phyloP scores from a whole-genome alignment of 2,113 vertebrate genomes.

The Perca schrenkii region DNA sequence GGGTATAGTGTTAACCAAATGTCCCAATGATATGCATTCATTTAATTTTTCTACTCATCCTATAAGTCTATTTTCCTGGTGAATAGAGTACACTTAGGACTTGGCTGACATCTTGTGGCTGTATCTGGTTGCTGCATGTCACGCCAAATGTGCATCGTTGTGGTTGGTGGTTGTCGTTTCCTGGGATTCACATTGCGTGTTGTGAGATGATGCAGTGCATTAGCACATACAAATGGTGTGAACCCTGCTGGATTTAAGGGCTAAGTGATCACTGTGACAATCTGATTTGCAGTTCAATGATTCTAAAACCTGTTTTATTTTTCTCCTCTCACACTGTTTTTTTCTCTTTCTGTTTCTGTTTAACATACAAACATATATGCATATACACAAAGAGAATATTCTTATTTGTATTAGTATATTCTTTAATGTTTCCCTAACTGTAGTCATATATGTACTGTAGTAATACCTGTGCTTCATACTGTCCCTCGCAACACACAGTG shows the following conservation, averaged over 20 bases:
- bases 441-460: background rate
- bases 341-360: background rate
- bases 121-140: slow-evolving; percentile 20
- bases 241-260: slow-evolving; percentile 55
- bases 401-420: background rate
- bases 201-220: slow-evolving; percentile 42
- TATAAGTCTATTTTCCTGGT: background rate
- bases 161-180: slow-evolving; percentile 38
- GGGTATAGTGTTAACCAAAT: background rate
- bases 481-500: background rate
- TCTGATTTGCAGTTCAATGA: slow-evolving; percentile 31
- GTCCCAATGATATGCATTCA: slow-evolving; percentile 10
- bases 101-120: slow-evolving; percentile 81
- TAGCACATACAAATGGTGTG: slow-evolving; percentile 41
- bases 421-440: background rate
- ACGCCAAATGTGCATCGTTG: background rate
- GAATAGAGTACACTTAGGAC: slow-evolving; percentile 23
- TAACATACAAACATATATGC: background rate
- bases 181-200: slow-evolving; percentile 20
- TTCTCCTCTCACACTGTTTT: slow-evolving; percentile 2
- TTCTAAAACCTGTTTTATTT: slow-evolving; percentile 32
- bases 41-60: background rate
- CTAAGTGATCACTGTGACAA: slow-evolving; percentile 33
- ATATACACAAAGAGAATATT: background rate
- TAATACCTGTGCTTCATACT: background rate